Conservation (phyloP, 1,140 invertebrate species). For the Galleria mellonella region DNA sequence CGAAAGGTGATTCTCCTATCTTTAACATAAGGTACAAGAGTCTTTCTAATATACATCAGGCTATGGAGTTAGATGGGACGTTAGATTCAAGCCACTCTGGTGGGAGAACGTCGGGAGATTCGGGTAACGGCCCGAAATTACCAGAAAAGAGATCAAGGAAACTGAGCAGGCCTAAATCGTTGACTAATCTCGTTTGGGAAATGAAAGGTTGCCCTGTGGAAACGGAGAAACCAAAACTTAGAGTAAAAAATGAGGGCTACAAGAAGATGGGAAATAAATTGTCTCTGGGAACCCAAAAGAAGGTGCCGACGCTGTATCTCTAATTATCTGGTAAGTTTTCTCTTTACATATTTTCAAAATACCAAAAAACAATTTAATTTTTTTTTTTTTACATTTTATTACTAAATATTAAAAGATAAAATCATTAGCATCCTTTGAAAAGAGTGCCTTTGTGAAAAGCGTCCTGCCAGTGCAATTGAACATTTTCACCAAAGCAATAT, state of each 20-base stretch:
- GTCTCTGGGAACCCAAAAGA: slow-evolving; percentile 67
- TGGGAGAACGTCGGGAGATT: slow-evolving; percentile 88
- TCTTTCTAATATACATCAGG: slow-evolving; percentile 84
- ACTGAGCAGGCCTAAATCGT: slow-evolving; percentile 84
- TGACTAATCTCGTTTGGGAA: slow-evolving; percentile 92
- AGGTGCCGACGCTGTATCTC: slow-evolving; percentile 70
- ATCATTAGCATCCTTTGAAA: no score
- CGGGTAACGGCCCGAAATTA: slow-evolving; percentile 84
- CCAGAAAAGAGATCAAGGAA: slow-evolving; percentile 87
- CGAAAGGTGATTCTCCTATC: slow-evolving; percentile 84
- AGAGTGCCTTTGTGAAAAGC: no score
- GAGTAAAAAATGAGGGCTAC: slow-evolving; percentile 75
- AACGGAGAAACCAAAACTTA: slow-evolving; percentile 75
- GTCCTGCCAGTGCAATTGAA: no score
- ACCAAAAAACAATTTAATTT: no score
- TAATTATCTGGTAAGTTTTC: slow-evolving; percentile 51
- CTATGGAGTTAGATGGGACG: slow-evolving; percentile 87
- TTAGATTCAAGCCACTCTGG: slow-evolving; percentile 92
- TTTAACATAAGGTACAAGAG: slow-evolving; percentile 91
- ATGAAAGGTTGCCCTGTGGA: slow-evolving; percentile 76
- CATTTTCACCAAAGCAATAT: no score
- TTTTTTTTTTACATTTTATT: no score
- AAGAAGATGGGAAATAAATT: slow-evolving; percentile 68
- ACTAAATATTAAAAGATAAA: no score
- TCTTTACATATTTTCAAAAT: not conserved